phyloP scores from a whole-genome alignment of 1,140 invertebrate species.

The Meteorus sp. region DNA sequence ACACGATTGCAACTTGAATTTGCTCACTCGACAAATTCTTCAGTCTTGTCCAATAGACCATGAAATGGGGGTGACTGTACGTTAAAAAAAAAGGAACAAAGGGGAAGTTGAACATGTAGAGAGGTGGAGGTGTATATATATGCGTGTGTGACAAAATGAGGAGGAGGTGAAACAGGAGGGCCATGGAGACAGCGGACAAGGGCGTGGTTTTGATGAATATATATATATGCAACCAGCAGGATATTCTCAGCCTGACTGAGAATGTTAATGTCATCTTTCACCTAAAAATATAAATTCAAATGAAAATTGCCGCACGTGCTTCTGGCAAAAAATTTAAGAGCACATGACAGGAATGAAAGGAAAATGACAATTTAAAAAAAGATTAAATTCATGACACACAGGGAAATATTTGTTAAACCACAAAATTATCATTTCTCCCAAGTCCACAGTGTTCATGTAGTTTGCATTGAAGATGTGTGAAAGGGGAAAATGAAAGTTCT shows the following conservation, averaged over 20 bases:
- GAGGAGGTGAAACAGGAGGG: background rate
- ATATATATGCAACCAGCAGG: background rate
- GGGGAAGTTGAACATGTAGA: background rate
- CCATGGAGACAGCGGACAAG: conserved; percentile 32
- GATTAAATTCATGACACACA: too few relatives aligned
- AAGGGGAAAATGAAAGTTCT: too few relatives aligned
- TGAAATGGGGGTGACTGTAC: background rate
- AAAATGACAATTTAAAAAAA: too few relatives aligned
- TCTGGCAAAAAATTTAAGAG: background rate
- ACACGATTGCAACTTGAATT: too few relatives aligned
- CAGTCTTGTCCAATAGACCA: background rate
- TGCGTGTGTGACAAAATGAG: background rate
- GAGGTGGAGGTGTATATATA: background rate
- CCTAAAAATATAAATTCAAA: too few relatives aligned
- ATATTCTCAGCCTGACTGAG: background rate
- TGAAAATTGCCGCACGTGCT: too few relatives aligned
- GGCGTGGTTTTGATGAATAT: conserved; percentile 55
- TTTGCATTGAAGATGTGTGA: too few relatives aligned
- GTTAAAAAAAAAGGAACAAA: background rate
- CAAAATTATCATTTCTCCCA: background rate
- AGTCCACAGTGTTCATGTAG: background rate
- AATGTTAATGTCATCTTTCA: background rate
- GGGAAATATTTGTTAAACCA: background rate
- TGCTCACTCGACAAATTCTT: too few relatives aligned
- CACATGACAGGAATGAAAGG: too few relatives aligned